Base-by-base conservation (phyloP, 1,140 invertebrate species). In the Tetragnatha versicolor region DNA sequence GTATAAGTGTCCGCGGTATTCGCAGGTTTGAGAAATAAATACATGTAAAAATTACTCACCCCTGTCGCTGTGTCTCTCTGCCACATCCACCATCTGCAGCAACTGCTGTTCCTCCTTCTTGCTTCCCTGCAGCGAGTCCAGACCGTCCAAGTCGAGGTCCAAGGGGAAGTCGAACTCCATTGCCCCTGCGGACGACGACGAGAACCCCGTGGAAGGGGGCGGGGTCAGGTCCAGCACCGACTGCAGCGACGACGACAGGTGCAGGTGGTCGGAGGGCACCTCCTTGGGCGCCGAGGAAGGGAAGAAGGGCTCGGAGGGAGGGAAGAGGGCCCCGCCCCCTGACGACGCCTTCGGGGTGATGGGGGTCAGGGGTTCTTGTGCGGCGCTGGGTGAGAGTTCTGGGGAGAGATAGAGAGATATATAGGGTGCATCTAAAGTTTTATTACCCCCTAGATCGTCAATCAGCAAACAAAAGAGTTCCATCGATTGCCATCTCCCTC, bases 351-450 rank as follows among this genome's bases (percentile, higher is more conserved):
- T 79, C 72, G 87, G 89, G 2, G 89, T 90, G 0, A 89, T 89
- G n/a, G 91, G 91, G 0, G 92, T 92, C 5, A 90, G 87, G 12
- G 92, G 91, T 81, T 93, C 92, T 73, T 91, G 90, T 6, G 92
- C 94, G 1, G 93, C 93, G 83, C 94, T 96, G 2, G 94, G 91
- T 1, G 94, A 94, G 22, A 97, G 84, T 84, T 97, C 95, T 89
- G 82, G 17, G 84, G 83, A 66, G 76, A 58, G 70, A 79, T 69
- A 22, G 61, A n/a, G 9, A 55, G 1, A 25, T 1, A 1, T 14
- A 22, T 2, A 22, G 22, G 14, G 51, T 10, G 22, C 22, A 55
- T 55, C 51, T 55, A 9, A 17, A 55, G 9, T 1, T n/a, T n/a
- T n/a, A 25, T n/a, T n/a, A n/a, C n/a, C n/a, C n/a, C n/a, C n/a